Evolutionary conservation across 2,797 vertebrate species (phyloP).

Genomic region (Liparis tanakae): DNA sequence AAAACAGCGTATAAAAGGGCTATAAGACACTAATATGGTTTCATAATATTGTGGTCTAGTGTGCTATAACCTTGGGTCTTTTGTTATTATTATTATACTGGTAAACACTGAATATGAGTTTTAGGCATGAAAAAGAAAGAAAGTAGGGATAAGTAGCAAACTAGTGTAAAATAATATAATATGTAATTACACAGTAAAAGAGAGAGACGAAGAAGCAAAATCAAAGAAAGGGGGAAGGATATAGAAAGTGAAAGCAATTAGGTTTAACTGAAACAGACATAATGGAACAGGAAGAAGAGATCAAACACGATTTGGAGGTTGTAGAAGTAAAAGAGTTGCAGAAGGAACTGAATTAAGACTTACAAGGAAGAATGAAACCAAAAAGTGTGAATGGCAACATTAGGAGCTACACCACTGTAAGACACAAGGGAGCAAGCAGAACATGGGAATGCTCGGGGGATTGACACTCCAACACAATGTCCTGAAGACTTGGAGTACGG

Average conservation of each 20-base stretch:
- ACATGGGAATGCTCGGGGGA: constrained; percentile 26
- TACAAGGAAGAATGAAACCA: not conserved
- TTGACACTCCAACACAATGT: constrained; percentile 45
- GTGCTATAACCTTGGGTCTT: not conserved
- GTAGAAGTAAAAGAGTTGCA: not conserved
- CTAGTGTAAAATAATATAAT: no score
- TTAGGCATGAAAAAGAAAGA: no score
- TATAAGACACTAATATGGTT: not conserved
- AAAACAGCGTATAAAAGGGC: not conserved
- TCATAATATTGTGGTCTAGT: no score
- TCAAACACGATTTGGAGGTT: not conserved
- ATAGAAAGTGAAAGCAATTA: not conserved
- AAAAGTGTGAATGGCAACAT: constrained; percentile 1
- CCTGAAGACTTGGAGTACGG: no score
- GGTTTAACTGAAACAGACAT: not conserved
- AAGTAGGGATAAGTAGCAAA: no score
- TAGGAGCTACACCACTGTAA: constrained; percentile 19
- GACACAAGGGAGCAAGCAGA: constrained; percentile 22
- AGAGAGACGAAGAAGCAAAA: not conserved
- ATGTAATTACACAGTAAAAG: not conserved
- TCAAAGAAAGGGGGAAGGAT: not conserved
- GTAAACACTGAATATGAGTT: no score
- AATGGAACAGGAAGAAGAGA: not conserved
- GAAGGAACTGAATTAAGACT: constrained; percentile 1
- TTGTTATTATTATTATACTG: not conserved